These are phyloP conservation scores for Apodemia duryi DNA, from an alignment of 2,888 invertebrate genomes.

Conservation along the genomic window DNA sequence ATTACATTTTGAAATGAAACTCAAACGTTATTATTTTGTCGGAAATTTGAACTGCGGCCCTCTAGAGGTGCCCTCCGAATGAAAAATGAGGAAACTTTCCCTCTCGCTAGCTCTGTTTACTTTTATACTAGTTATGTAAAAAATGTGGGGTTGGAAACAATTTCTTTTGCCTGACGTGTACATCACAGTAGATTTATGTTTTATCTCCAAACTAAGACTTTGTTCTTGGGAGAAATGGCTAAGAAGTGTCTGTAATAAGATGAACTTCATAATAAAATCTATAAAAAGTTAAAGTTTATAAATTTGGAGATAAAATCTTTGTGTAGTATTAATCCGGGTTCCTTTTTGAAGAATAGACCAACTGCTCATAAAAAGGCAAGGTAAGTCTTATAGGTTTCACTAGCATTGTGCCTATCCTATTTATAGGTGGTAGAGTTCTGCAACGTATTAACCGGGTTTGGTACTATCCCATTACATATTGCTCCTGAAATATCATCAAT, in stretches of 20 bases:
- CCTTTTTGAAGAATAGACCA: too few relatives aligned
- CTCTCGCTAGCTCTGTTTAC: constrained; percentile 55
- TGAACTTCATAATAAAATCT: not conserved
- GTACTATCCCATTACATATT: too few relatives aligned
- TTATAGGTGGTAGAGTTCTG: too few relatives aligned
- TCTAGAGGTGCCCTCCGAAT: constrained; percentile 51
- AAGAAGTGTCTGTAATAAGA: not conserved
- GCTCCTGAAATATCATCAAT: too few relatives aligned
- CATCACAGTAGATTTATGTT: constrained; percentile 6
- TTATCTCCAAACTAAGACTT: not conserved
- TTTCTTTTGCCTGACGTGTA: constrained; percentile 10
- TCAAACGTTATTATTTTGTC: constrained; percentile 38
- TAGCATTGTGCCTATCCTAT: too few relatives aligned
- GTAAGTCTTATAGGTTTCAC: too few relatives aligned
- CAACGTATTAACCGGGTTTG: too few relatives aligned
- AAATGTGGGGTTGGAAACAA: constrained; percentile 42
- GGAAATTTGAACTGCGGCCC: constrained; percentile 61
- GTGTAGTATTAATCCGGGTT: too few relatives aligned
- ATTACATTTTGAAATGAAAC: constrained; percentile 51
- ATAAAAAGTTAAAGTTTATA: too few relatives aligned
- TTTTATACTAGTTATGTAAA: constrained; percentile 66
- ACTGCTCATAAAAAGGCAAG: too few relatives aligned
- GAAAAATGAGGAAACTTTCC: constrained; percentile 73
- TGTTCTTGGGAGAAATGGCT: not conserved
- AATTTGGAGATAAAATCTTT: too few relatives aligned